Base-by-base conservation (phyloP, 2,113 vertebrate genomes). In the Poecilia latipinna region DNA sequence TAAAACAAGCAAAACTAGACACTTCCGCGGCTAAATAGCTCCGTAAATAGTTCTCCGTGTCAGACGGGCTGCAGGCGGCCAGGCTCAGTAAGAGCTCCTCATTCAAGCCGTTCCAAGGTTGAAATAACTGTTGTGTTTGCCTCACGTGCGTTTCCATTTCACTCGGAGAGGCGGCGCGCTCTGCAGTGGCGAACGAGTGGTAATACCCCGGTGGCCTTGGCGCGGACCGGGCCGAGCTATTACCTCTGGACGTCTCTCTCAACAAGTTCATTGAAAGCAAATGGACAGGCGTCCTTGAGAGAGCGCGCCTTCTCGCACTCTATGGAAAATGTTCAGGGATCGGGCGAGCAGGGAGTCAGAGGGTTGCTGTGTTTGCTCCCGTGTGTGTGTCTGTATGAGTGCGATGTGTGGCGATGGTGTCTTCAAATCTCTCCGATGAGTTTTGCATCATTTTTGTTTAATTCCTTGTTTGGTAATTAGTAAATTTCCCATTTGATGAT, bases 191-290 rank as follows among this genome's bases (percentile, higher is more conserved):
- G 82, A 88, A 85, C 73, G 74, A 83, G 86, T 75, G 60, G 80
- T 82, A 74, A 91, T 82, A 89, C 79, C 85, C 32, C 35, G 79
- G 85, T 88, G 91, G 85, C 88, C 91, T 88, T 90, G 86, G 83
- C 77, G 33, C n/a, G 28, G 75, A 48, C 64, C 48, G 1, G 69
- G 80, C 74, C 61, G 44, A 79, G 82, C 80, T 90, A 66, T 87
- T 91, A 69, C 84, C 44, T 51, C 84, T 90, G 88, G 85, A 86
- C 69, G 74, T 90, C 90, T 88, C 80, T 88, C 80, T 92, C 90
- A 91, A 90, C 91, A 90, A 57, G 82, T 79, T 86, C 84, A 89
- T 89, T 92, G 87, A 92, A 74, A 90, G 81, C 31, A 33, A 82
- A 85, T 67, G 84, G 84, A 88, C 82, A 63, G 75, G 82, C 85